Percentiles rank a stretch among this genome's conserved stretches.
Evolutionary conservation across 2,113 vertebrate genomes (phyloP).

Genomic region (Ammodytes marinus): DNA sequence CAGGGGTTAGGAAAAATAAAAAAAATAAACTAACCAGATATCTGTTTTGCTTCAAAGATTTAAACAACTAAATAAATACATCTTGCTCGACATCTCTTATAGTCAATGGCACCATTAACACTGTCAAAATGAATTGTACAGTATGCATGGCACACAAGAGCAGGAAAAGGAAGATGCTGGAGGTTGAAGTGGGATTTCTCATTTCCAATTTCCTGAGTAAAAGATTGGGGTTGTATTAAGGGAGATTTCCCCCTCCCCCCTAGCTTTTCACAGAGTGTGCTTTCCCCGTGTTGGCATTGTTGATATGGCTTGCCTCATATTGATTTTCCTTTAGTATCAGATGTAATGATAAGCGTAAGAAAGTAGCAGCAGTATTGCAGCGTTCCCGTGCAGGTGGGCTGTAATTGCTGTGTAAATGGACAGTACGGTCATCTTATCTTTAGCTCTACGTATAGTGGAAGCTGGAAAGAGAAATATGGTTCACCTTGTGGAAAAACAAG

Average conservation of each 20-base stretch:
- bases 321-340: constrained; percentile 59
- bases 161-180: background rate
- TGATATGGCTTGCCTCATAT: constrained; percentile 46
- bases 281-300: constrained; percentile 14
- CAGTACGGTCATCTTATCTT: constrained; percentile 30
- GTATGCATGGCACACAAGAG: background rate
- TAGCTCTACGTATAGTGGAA: constrained; percentile 25
- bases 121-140: background rate
- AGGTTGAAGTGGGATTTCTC: constrained; percentile 11
- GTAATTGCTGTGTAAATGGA: constrained; percentile 65
- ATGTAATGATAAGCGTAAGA: constrained; percentile 50
- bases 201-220: constrained; percentile 19
- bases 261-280: constrained; percentile 9
- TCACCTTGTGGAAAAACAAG: constrained; percentile 42
- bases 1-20: too few relatives aligned
- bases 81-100: background rate
- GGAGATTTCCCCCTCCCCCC: background rate
- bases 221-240: constrained; percentile 23
- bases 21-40: too few relatives aligned
- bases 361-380: constrained; percentile 32
- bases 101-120: background rate
- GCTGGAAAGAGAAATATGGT: constrained; percentile 7
- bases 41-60: too few relatives aligned
- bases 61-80: background rate
- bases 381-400: constrained; percentile 47